Evolutionary conservation across 2,888 invertebrate genomes (phyloP), one percentile per base, ranked within the genome.

Genomic region (Slavum lentiscoides): DNA sequence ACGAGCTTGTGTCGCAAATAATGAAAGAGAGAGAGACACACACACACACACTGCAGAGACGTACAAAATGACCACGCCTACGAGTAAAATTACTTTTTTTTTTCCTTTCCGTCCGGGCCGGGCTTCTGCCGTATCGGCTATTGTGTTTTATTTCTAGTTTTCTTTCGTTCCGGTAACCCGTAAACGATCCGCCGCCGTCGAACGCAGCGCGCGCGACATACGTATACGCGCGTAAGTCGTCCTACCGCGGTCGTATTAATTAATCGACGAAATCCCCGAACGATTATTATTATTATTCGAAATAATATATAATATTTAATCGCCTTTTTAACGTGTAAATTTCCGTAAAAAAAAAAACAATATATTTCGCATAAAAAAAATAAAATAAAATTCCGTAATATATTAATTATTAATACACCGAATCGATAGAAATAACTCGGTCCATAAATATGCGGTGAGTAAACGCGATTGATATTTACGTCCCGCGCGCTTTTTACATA

Each of bases 81-180:
- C 80, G 55, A 55, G 53, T 70, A 72, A 64, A 80, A 80, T 80
- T 64, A 80, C 64, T 23, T 70, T 72, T 62, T 70, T 55, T 49
- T 72, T 62, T 70, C 55, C 59, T 49, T 43, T 49, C 49, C 11
- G 72, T 72, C 69, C 62, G 70, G n/a, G n/a, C n/a, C n/a, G n/a
- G 76, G 70, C 77, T 70, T 77, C 53, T 23, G 70, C 55, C 30
- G 30, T 4, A 4, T 39, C 30, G 9, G 7, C 55, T 64, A 66
- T 72, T 64, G 30, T 70, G 30, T 70, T 68, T 49, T 19, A 21
- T 55, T 61, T 43, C 9, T 43, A 0, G 43, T 43, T 43, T 43
- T 43, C 43, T 43, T 69, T 75, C 67, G 23, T 75, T 67, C 58
- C 23, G 30, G 30, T 64, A 64, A 53, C 53, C 53, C 64, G 30